A percentile compares a stretch with the other conserved stretches of the same genome.
Conservation (phyloP, 2,888 invertebrate genomes). For the Vandiemenella viatica region DNA sequence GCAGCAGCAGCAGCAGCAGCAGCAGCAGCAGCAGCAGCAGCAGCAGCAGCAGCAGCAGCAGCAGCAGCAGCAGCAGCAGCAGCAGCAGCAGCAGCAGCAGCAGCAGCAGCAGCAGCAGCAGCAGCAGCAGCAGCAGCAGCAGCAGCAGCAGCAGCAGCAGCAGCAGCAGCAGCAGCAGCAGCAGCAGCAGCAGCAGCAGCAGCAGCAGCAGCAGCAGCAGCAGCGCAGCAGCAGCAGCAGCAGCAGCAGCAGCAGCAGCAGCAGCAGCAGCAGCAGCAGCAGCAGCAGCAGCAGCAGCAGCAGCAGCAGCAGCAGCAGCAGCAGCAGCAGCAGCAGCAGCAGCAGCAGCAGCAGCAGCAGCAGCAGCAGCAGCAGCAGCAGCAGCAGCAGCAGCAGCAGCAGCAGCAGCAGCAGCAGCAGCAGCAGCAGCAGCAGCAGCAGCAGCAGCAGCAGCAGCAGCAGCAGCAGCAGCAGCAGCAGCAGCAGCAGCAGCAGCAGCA, state of each 20-base stretch:
- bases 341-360: not conserved
- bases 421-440: not conserved
- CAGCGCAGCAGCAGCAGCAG: too few species aligned
- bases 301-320: not conserved
- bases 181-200: slow-evolving; percentile 1
- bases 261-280: not conserved
- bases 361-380: not conserved
- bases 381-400: not conserved
- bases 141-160: not conserved
- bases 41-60: not conserved
- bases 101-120: not conserved
- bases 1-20: not conserved
- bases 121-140: not conserved
- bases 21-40: not conserved
- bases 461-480: not conserved
- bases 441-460: not conserved
- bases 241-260: not conserved
- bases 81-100: not conserved
- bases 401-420: not conserved
- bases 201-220: too few species aligned
- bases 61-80: not conserved
- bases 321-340: not conserved
- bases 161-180: slow-evolving; percentile 1
- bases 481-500: not conserved
- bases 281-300: slow-evolving; percentile 1